Conservation (phyloP, 2,888 invertebrate species). For the Drosophila yooni region DNA sequence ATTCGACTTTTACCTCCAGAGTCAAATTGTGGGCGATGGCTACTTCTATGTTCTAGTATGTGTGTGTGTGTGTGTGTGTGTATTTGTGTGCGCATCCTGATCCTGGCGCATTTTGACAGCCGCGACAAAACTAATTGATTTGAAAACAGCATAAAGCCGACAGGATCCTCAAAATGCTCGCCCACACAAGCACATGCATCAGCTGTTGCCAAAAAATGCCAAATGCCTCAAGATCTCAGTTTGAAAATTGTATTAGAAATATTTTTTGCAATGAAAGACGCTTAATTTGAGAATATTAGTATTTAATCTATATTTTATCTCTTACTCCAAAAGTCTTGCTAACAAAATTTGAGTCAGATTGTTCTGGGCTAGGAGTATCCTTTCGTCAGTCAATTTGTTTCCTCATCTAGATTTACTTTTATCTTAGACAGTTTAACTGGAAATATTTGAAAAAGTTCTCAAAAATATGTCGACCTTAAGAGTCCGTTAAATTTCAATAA, state of each 20-base stretch:
- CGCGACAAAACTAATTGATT: slow-evolving; percentile 85
- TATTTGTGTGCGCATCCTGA: slow-evolving; percentile 26
- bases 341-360: accelerated
- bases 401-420: neutral
- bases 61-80: neutral
- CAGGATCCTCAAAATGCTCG: slow-evolving; percentile 56
- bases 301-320: neutral
- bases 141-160: slow-evolving; percentile 82
- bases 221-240: neutral
- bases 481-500: slow-evolving; percentile 12
- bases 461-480: neutral
- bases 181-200: slow-evolving; percentile 49
- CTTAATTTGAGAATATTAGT: neutral
- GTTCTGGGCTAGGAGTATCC: neutral
- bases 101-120: slow-evolving; percentile 82
- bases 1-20: slow-evolving; percentile 43
- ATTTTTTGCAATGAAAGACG: neutral
- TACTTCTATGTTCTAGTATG: slow-evolving; percentile 4
- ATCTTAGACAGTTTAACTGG: neutral
- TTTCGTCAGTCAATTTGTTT: neutral
- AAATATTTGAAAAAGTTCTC: neutral
- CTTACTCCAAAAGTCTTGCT: neutral
- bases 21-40: slow-evolving; percentile 9
- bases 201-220: slow-evolving; percentile 10
- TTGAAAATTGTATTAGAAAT: neutral